phyloP scores from a whole-genome alignment of 2,113 vertebrate species.

The Colossoma macropomum region DNA sequence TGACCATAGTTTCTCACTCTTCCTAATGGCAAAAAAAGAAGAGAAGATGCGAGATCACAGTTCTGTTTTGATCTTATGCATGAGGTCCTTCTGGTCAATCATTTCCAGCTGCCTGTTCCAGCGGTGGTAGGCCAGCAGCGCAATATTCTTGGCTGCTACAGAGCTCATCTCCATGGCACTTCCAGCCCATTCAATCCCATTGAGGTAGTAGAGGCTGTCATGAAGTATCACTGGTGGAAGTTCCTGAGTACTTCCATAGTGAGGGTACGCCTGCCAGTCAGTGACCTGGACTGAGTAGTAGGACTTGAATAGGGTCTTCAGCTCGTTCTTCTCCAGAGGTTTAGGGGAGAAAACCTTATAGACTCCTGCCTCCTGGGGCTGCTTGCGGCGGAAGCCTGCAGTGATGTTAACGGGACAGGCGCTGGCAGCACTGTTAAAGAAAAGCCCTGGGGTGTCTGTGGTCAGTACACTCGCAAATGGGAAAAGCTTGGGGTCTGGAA shows the following conservation, averaged over 20 bases:
- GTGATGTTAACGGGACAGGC: slow-evolving; percentile 93
- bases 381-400: slow-evolving; percentile 86
- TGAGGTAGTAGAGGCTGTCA: slow-evolving; percentile 93
- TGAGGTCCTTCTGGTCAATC: slow-evolving; percentile 95
- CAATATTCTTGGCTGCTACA: slow-evolving; percentile 94
- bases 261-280: slow-evolving; percentile 89
- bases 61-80: slow-evolving; percentile 97
- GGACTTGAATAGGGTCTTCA: slow-evolving; percentile 95
- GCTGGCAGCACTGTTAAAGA: slow-evolving; percentile 89
- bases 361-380: slow-evolving; percentile 92
- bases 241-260: slow-evolving; percentile 77
- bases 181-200: slow-evolving; percentile 90
- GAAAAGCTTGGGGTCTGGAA: slow-evolving; percentile 92
- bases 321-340: slow-evolving; percentile 84
- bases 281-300: slow-evolving; percentile 96
- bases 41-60: slow-evolving; percentile 76
- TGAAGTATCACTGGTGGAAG: slow-evolving; percentile 89
- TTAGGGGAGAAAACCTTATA: slow-evolving; percentile 91
- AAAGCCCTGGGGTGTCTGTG: slow-evolving; percentile 81
- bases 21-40: no score
- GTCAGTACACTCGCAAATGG: slow-evolving; percentile 91
- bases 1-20: not conserved
- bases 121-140: slow-evolving; percentile 92
- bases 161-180: slow-evolving; percentile 96
- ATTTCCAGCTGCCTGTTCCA: slow-evolving; percentile 93